phyloP scores from a whole-genome alignment of 2,113 vertebrate genomes.

The Odontophorus gujanensis region DNA sequence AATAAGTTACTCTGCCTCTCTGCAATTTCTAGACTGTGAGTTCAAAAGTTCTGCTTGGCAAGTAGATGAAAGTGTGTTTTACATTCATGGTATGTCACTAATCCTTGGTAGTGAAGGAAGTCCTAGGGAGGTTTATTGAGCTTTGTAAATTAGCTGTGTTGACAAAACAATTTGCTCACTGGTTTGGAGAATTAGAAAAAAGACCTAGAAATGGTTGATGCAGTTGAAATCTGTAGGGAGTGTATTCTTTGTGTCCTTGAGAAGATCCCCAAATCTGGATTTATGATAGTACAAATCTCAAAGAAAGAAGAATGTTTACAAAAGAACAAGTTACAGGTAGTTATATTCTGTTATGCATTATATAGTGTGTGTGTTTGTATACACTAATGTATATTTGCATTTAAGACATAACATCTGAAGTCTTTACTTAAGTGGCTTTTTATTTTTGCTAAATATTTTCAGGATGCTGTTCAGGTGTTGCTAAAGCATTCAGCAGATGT shows the following conservation, averaged over 20 bases:
- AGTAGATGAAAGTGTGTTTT: neutral
- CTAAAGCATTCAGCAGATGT: slow-evolving; percentile 98
- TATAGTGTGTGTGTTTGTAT: neutral
- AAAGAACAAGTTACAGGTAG: neutral
- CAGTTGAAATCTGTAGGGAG: neutral
- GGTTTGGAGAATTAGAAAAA: neutral
- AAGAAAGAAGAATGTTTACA: neutral
- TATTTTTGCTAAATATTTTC: slow-evolving; percentile 29
- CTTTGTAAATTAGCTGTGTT: neutral
- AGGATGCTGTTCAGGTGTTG: slow-evolving; percentile 98
- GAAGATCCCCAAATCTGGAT: neutral
- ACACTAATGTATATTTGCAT: neutral
- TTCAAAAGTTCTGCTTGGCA: neutral
- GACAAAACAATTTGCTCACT: neutral
- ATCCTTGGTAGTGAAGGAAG: neutral
- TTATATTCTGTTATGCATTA: neutral
- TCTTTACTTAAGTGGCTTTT: neutral
- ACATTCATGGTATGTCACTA: neutral
- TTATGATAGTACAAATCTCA: neutral
- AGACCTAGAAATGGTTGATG: neutral
- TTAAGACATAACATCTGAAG: neutral
- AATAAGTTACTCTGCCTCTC: neutral
- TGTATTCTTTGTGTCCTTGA: neutral
- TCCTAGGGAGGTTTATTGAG: neutral
- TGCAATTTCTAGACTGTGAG: neutral